These are phyloP conservation scores for Mylabris phalerata DNA, from an alignment of 1,140 invertebrate genomes.

Conservation along the genomic window DNA sequence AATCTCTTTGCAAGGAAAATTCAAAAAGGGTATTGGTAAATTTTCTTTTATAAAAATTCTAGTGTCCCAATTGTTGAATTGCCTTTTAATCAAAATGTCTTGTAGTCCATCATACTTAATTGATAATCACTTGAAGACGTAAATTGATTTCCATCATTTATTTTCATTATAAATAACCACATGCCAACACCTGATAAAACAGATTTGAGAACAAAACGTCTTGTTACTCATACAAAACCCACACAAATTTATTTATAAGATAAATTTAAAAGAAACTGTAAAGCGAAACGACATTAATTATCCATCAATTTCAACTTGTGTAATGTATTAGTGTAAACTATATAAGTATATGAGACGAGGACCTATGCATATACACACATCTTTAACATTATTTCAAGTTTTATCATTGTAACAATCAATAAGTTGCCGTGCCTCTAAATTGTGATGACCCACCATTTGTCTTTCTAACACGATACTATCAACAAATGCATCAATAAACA, in stretches of 20 bases:
- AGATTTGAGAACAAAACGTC: conserved; percentile 13
- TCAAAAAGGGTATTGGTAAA: too few relatives aligned
- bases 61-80: too few relatives aligned
- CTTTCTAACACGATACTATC: conserved; percentile 30
- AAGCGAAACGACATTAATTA: conserved; percentile 14
- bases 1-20: background rate
- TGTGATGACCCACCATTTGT: conserved; percentile 26
- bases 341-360: too few relatives aligned
- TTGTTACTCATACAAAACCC: background rate
- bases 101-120: too few relatives aligned
- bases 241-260: too few relatives aligned
- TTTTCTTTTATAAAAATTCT: too few relatives aligned
- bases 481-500: background rate
- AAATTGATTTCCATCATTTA: too few relatives aligned
- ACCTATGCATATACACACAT: too few relatives aligned
- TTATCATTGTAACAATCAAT: conserved; percentile 25
- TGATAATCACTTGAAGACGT: too few relatives aligned
- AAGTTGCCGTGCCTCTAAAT: conserved; percentile 24
- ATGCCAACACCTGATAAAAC: conserved; percentile 3
- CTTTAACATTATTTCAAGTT: background rate
- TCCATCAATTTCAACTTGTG: conserved; percentile 13
- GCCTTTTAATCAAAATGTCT: too few relatives aligned
- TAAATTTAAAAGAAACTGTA: conserved; percentile 6
- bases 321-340: background rate
- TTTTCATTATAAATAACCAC: too few relatives aligned